Conservation (phyloP, 2,113 vertebrate species). For the Chamaea fasciata region DNA sequence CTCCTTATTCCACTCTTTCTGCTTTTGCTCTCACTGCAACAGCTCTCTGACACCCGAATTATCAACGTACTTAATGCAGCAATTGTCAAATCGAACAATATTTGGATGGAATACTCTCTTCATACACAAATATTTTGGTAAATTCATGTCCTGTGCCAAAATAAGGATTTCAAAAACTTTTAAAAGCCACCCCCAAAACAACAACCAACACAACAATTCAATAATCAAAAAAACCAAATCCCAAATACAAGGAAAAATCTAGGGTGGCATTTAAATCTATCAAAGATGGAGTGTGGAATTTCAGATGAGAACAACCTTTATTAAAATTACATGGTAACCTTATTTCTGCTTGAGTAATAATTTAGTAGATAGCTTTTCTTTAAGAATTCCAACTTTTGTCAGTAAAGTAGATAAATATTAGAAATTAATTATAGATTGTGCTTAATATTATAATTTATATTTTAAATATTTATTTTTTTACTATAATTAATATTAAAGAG, state of each 20-base stretch:
- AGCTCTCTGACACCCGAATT: not conserved
- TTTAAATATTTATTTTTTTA: not conserved
- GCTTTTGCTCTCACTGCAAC: not conserved
- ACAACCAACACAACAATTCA: not conserved
- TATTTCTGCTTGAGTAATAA: not conserved
- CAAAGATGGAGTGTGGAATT: not conserved
- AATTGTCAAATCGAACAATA: not conserved
- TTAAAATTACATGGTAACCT: not conserved
- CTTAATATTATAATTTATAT: not conserved
- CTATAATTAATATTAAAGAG: not conserved
- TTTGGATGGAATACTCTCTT: not conserved
- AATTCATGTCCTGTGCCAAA: not conserved
- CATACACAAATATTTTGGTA: not conserved
- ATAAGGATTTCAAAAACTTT: not conserved
- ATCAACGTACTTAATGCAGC: not conserved
- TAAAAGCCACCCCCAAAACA: not conserved
- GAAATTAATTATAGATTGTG: not conserved
- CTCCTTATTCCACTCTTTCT: not conserved
- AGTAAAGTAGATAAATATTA: not conserved
- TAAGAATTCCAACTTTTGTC: not conserved
- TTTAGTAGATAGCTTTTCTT: not conserved
- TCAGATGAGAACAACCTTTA: not conserved
- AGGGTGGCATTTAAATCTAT: not conserved
- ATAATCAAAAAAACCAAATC: not conserved
- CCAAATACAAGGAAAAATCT: not conserved